Conservation (phyloP, 2,113 vertebrate genomes). For the Sigmodon hispidus region DNA sequence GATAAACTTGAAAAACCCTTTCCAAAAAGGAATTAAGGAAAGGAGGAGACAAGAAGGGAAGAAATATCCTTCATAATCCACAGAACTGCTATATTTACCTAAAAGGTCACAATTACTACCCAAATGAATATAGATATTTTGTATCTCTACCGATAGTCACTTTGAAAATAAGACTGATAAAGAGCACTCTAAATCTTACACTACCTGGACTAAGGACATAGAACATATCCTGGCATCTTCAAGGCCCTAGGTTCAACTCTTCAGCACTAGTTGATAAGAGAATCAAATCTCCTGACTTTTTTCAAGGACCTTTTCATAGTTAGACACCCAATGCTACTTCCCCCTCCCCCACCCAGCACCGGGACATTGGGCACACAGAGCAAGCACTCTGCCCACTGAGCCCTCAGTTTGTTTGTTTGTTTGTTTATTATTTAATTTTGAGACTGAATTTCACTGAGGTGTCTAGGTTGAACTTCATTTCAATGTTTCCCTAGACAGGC, state of each 20-base stretch:
- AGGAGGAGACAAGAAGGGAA: background rate
- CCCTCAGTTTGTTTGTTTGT: too few species aligned
- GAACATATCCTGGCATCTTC: background rate
- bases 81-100: background rate
- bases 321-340: background rate
- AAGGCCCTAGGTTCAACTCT: background rate
- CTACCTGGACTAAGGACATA: background rate
- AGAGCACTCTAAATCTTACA: background rate
- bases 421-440: too few species aligned
- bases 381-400: background rate
- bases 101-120: background rate
- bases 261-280: background rate
- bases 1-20: background rate
- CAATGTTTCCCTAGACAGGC: background rate
- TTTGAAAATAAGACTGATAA: slow-evolving; percentile 24
- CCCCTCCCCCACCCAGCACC: background rate
- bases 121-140: background rate
- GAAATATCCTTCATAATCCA: background rate
- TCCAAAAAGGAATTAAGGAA: background rate
- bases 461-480: background rate
- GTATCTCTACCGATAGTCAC: background rate
- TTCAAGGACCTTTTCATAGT: background rate
- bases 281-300: background rate
- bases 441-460: background rate
- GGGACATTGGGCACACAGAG: background rate